phyloP scores from a whole-genome alignment of 2,888 invertebrate species.

The Microplitis manilae region DNA sequence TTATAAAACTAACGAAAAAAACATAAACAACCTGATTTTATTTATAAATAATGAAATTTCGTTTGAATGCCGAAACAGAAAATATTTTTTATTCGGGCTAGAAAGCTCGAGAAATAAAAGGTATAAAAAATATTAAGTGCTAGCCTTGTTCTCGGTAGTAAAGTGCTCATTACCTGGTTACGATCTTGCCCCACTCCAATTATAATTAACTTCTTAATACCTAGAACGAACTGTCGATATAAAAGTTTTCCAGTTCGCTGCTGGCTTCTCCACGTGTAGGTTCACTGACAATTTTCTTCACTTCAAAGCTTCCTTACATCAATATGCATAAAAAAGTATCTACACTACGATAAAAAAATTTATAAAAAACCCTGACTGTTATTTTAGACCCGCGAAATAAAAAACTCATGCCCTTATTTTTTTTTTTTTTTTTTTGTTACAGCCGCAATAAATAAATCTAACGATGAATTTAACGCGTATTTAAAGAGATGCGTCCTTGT shows the following conservation, averaged over 20 bases:
- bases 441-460: not conserved
- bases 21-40: not conserved
- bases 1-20: not conserved
- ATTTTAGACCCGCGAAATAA: not conserved
- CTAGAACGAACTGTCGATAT: slow-evolving; percentile 45
- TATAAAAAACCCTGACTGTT: not conserved
- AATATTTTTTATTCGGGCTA: not conserved
- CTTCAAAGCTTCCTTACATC: slow-evolving; percentile 3
- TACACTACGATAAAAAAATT: not conserved
- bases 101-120: not conserved
- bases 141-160: slow-evolving; percentile 27
- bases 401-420: not conserved
- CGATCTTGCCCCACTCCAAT: slow-evolving; percentile 42
- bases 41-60: not conserved
- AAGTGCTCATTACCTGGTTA: slow-evolving; percentile 44
- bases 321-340: not conserved
- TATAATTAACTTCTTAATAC: slow-evolving; percentile 46
- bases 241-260: slow-evolving; percentile 35
- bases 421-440: not conserved
- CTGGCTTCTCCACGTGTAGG: slow-evolving; percentile 2
- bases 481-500: not conserved
- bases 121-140: slow-evolving; percentile 16
- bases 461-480: not conserved
- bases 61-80: not conserved
- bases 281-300: slow-evolving; percentile 18